A percentile compares a stretch with the other conserved stretches of the same genome.
These are phyloP conservation scores for Natrix natrix DNA, from an alignment of 2,797 vertebrate species.

Conservation along the genomic window DNA sequence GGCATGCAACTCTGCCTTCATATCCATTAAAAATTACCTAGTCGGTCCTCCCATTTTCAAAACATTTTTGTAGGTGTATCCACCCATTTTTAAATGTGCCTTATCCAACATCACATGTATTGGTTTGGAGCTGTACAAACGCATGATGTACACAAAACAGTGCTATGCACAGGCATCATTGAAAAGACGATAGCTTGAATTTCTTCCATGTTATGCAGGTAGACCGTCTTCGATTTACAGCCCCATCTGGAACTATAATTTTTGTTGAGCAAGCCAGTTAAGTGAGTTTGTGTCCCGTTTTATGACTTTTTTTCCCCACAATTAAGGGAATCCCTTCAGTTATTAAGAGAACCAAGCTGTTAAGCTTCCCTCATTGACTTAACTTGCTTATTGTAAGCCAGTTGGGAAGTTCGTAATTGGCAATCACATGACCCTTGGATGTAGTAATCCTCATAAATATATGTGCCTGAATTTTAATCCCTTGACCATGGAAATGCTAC, in stretches of 20 bases:
- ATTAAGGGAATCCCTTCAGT: background rate
- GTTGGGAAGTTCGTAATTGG: background rate
- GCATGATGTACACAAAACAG: background rate
- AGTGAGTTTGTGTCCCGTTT: background rate
- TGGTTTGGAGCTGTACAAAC: background rate
- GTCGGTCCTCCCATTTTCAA: background rate
- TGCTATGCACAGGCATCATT: too few relatives aligned
- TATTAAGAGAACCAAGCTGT: background rate
- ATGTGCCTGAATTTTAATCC: background rate
- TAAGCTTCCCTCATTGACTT: background rate
- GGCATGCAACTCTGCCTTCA: background rate
- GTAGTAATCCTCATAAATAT: background rate
- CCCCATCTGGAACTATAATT: background rate
- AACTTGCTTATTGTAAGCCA: background rate
- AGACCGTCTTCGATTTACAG: background rate
- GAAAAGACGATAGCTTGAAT: background rate
- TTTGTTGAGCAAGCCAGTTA: background rate
- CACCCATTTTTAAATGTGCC: background rate
- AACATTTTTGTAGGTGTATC: background rate
- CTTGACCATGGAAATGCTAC: background rate
- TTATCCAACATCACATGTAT: background rate
- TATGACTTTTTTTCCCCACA: background rate
- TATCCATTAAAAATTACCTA: background rate
- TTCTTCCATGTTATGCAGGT: background rate
- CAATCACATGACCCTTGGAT: background rate